phyloP scores from a whole-genome alignment of 2,888 invertebrate species.

The Blastobasis lacticolella region DNA sequence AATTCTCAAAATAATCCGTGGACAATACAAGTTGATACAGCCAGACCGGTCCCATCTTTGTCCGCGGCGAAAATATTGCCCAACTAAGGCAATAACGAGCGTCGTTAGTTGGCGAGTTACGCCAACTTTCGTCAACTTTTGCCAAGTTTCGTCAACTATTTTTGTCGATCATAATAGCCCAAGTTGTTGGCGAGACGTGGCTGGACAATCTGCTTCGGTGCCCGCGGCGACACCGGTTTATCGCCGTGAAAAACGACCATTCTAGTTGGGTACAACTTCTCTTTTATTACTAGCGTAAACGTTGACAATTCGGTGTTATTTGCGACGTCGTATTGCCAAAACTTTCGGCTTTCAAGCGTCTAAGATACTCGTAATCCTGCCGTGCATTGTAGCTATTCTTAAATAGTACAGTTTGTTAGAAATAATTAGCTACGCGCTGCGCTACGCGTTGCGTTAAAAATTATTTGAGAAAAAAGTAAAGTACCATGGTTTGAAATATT shows the following conservation, averaged over 20 bases:
- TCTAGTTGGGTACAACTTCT: slow-evolving; percentile 2
- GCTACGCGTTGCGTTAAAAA: too few relatives aligned
- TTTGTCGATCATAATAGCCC: slow-evolving; percentile 67
- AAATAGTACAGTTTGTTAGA: too few relatives aligned
- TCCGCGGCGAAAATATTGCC: slow-evolving; percentile 61
- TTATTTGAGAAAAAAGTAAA: too few relatives aligned
- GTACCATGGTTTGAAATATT: too few relatives aligned
- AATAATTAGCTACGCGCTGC: too few relatives aligned
- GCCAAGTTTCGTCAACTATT: slow-evolving; percentile 56
- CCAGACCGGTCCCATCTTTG: slow-evolving; percentile 46
- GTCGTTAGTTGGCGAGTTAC: slow-evolving; percentile 52
- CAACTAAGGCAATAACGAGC: slow-evolving; percentile 69
- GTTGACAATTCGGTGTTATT: neutral
- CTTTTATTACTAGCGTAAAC: neutral
- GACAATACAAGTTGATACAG: slow-evolving; percentile 50
- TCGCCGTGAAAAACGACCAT: slow-evolving; percentile 14
- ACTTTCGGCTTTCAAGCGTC: too few relatives aligned
- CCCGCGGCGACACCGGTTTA: slow-evolving; percentile 27
- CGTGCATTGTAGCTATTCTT: too few relatives aligned
- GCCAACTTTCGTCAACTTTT: slow-evolving; percentile 30
- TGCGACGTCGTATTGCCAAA: too few relatives aligned
- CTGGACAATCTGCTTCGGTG: slow-evolving; percentile 36
- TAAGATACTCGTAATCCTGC: too few relatives aligned
- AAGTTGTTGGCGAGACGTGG: slow-evolving; percentile 37
- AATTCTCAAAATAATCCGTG: slow-evolving; percentile 33